Evolutionary conservation across 2,113 vertebrate genomes (phyloP), one percentile per base, ranked within the genome.

Genomic region (Dendrocopos noguchii): DNA sequence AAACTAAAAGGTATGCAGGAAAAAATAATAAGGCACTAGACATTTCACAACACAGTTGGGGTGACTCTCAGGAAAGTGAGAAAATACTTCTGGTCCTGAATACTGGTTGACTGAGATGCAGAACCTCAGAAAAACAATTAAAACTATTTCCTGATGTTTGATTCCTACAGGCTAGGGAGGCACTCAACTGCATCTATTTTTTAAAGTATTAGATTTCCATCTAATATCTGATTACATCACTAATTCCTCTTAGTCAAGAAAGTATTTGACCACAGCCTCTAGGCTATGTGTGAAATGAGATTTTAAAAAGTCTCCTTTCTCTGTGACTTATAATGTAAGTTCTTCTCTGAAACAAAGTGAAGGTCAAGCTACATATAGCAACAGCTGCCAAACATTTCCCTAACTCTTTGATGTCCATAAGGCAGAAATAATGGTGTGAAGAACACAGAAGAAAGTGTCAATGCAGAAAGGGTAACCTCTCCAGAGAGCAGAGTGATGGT

Each of bases 341-440:
- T 4, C 15, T 3, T 59, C 44, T 71, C 27, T 63, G 34, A 29
- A 79, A 28, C 16, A 66, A 63, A 76, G 34, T 82, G 78, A 95
- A 96, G 80, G 91, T 92, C 83, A 94, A 31, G 36, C 53, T 70
- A 79, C 12, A 60, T 44, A 86, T 68, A 78, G 25, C 17, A 78
- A 25, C 52, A 81, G 17, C 59, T 84, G 46, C 29, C 24, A 59
- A 86, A 57, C 13, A 79, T 18, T 81, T 80, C 76, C 46, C 59
- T 44, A 22, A 21, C 18, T 84, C 70, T 78, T 59, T 75, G 27
- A 53, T 61, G 66, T 70, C 27, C 4, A 6, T 83, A 50, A 93
- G 39, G 24, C 76, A 84, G 63, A 96, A 93, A 66, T 79, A 94
- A 94, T 87, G 19, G 46, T 93, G 91, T 92, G 92, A 96, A 95